These are phyloP conservation scores for Anguilla japonica DNA, from an alignment of 2,113 vertebrate genomes.

Conservation along the genomic window DNA sequence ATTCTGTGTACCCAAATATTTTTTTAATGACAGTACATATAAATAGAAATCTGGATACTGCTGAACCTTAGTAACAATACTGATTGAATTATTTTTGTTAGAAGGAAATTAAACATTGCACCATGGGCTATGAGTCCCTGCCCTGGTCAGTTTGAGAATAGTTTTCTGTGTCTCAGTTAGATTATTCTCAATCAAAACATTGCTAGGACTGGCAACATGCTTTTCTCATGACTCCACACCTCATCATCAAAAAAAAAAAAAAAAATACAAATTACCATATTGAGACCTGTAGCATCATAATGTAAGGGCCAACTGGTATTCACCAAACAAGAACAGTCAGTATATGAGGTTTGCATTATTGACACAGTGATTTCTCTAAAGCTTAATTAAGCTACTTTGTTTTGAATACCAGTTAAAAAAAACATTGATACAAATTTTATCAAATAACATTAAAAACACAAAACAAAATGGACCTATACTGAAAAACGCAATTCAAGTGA, in stretches of 20 bases:
- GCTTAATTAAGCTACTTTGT: background rate
- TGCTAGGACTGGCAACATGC: background rate
- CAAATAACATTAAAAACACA: conserved; percentile 21
- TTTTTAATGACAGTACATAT: too few species aligned
- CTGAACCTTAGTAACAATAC: background rate
- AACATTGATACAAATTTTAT: conserved; percentile 30
- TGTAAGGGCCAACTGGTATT: conserved; percentile 1
- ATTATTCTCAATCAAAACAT: background rate
- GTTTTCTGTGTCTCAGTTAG: background rate
- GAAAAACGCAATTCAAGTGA: conserved; percentile 49
- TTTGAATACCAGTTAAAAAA: conserved; percentile 13
- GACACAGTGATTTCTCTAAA: background rate
- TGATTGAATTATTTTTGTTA: background rate
- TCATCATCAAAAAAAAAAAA: background rate
- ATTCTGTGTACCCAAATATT: too few species aligned
- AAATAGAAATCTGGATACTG: too few species aligned
- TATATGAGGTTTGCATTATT: conserved; percentile 11
- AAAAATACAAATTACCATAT: background rate
- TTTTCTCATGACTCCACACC: background rate
- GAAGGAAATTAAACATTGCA: background rate
- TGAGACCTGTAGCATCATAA: background rate
- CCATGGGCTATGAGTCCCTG: background rate
- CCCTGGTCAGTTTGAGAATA: background rate
- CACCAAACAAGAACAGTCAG: background rate
- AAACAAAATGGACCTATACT: conserved; percentile 37